Conservation (phyloP, 1,140 invertebrate species). For the Neelides sp. region DNA sequence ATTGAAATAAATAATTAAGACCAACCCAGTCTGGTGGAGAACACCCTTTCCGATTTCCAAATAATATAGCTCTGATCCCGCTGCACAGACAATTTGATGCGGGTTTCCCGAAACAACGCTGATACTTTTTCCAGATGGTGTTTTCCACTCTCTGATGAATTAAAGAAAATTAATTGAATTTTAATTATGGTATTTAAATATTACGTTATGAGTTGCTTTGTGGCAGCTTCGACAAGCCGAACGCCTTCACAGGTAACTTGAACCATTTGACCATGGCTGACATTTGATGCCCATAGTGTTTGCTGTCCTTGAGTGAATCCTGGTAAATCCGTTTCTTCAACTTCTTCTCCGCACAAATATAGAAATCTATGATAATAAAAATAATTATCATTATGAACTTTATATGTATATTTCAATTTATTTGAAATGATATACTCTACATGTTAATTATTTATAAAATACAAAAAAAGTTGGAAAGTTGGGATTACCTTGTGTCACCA, state of each 20-base stretch:
- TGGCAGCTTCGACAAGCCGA: slow-evolving; percentile 51
- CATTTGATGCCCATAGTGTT: slow-evolving; percentile 86
- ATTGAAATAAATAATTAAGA: slow-evolving; percentile 7
- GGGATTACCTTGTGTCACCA: slow-evolving; percentile 62
- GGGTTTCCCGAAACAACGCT: slow-evolving; percentile 78
- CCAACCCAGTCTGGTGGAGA: slow-evolving; percentile 49
- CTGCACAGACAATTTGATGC: slow-evolving; percentile 73
- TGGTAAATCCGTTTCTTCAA: slow-evolving; percentile 87
- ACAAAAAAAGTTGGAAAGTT: background rate
- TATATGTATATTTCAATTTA: background rate
- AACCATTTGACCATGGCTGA: slow-evolving; percentile 64
- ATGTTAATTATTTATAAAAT: slow-evolving; percentile 4
- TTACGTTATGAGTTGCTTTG: slow-evolving; percentile 48
- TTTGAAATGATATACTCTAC: background rate
- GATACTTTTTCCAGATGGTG: slow-evolving; percentile 58
- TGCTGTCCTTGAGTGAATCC: slow-evolving; percentile 82
- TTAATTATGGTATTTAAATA: background rate
- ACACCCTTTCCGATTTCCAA: slow-evolving; percentile 60
- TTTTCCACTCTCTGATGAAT: slow-evolving; percentile 56
- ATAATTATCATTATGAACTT: slow-evolving; percentile 1
- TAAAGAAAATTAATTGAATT: slow-evolving; percentile 6
- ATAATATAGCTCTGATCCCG: slow-evolving; percentile 77
- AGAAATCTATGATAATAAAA: slow-evolving; percentile 49
- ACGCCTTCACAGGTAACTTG: slow-evolving; percentile 66
- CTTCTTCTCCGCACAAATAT: slow-evolving; percentile 80